Base-by-base conservation (phyloP, 2,797 vertebrate species). In the Capromys pilorides region DNA sequence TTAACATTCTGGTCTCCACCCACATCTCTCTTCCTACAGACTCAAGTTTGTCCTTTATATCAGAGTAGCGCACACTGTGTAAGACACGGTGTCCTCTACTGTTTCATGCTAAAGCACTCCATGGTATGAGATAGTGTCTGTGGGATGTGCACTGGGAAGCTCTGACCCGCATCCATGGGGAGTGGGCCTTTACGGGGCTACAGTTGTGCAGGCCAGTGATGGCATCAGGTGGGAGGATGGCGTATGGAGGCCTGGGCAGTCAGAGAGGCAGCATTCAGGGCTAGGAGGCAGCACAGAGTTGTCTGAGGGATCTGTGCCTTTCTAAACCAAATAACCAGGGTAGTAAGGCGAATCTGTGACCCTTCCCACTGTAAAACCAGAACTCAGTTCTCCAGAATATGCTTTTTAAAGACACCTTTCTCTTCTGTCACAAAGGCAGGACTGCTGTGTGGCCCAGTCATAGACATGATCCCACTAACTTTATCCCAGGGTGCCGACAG, bases 121-220 rank as follows among this genome's bases (percentile, higher is more conserved):
- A n/a, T 26, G 8, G 31, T 87, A 12, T 26, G 80, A 69, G 36
- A 33, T 49, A 6, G 4, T 39, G 9, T 66, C 19, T 49, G 31
- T 21, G 31, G 82, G 28, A 9, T 78, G 59, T 62, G 45, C 39
- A 6, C 54, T 59, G 82, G 90, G n/a, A 45, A 22, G n/a, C 73
- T 45, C 36, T 41, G 31, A 57, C 24, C 21, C n/a, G 6, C 24
- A 14, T n/a, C 31, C 41, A 45, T 22, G 18, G 10, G 86, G 31
- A 39, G 21, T 4, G 33, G 57, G 66, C 61, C 61, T 81, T 18
- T 28, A 73, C 61, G 67, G 21, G 69, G 19, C n/a, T 21, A 2
- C 5, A 39, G 51, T 21, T 45, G 10, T 57, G 22, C 73, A 0
- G 3, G 26, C 83, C 8, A 24, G 33, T 12, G 3, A 1, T 19